Evolutionary conservation across 2,797 vertebrate genomes (phyloP).

Genomic region (Coracias cyanogaster): DNA sequence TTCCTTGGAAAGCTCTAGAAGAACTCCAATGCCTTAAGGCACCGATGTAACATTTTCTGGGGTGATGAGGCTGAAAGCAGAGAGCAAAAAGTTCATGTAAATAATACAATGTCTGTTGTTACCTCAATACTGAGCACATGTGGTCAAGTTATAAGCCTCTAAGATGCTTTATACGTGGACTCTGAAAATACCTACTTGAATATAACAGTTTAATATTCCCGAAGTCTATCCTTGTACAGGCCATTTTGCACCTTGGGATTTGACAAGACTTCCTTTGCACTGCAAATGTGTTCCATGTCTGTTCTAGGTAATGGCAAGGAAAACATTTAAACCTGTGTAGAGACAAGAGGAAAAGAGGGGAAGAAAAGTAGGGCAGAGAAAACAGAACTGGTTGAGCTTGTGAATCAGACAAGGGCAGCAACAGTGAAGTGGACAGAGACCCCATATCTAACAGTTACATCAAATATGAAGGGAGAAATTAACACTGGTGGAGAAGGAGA

Average conservation of each 20-base stretch:
- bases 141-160: background rate
- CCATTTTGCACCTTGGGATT: background rate
- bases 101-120: background rate
- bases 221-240: background rate
- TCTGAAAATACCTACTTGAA: background rate
- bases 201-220: background rate
- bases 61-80: background rate
- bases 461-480: background rate
- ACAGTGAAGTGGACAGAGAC: background rate
- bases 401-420: background rate
- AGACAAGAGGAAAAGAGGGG: background rate
- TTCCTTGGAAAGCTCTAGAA: slow-evolving; percentile 28
- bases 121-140: background rate
- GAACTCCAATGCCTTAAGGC: background rate
- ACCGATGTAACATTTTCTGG: background rate
- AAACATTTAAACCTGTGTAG: background rate
- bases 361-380: background rate
- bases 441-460: background rate
- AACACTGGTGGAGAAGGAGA: background rate
- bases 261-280: background rate
- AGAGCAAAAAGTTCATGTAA: background rate
- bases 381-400: background rate
- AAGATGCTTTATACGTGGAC: background rate
- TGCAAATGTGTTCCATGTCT: background rate
- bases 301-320: background rate